These are phyloP conservation scores for Neodiprion pinetum DNA, from an alignment of 1,140 invertebrate genomes.

Conservation along the genomic window DNA sequence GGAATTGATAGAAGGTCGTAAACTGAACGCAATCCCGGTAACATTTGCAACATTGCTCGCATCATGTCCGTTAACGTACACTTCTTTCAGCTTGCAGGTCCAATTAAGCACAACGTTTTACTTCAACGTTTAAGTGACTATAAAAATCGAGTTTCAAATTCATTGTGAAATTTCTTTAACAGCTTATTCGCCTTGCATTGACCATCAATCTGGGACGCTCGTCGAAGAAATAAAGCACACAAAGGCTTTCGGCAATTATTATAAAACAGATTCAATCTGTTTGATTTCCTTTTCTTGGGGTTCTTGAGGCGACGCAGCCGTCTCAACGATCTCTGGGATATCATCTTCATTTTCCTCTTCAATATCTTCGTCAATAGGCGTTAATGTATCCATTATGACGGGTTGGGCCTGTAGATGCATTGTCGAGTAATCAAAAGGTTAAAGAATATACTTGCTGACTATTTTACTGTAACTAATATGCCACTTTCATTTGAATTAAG, in stretches of 20 bases:
- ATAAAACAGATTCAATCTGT: slow-evolving; percentile 72
- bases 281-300: slow-evolving; percentile 67
- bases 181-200: not conserved
- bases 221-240: slow-evolving; percentile 8
- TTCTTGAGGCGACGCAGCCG: slow-evolving; percentile 66
- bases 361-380: slow-evolving; percentile 81
- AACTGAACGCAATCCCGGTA: no score
- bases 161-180: not conserved
- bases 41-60: no score
- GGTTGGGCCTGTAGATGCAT: slow-evolving; percentile 57
- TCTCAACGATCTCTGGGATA: slow-evolving; percentile 72
- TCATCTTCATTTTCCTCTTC: slow-evolving; percentile 80
- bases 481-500: not conserved
- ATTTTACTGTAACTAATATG: slow-evolving; percentile 13
- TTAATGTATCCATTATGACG: slow-evolving; percentile 73
- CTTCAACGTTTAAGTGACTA: not conserved
- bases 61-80: no score
- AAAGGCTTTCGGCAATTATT: slow-evolving; percentile 37
- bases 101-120: not conserved
- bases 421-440: slow-evolving; percentile 2
- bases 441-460: slow-evolving; percentile 8
- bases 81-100: no score
- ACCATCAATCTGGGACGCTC: not conserved
- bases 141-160: not conserved
- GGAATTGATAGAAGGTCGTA: not conserved